A percentile compares a stretch with the other conserved stretches of the same genome.
These are phyloP conservation scores for Drosophila persimilis DNA, from an alignment of 1,140 invertebrate species.

Conservation along the genomic window DNA sequence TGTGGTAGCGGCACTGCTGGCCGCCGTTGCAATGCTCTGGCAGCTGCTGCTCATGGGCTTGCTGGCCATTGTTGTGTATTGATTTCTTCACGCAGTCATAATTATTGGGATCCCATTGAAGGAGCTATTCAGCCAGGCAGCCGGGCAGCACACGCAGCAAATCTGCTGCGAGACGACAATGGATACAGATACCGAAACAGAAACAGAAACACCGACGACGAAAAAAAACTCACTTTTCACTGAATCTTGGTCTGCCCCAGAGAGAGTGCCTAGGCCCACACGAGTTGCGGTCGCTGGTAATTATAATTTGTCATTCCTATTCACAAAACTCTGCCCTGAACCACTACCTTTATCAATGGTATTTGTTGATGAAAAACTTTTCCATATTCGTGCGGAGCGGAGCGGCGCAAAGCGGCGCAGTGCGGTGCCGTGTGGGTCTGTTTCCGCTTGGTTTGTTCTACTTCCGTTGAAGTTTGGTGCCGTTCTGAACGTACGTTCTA, in stretches of 20 bases:
- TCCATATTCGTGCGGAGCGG: constrained; percentile 58
- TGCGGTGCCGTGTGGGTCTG: constrained; percentile 55
- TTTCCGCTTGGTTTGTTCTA: constrained; percentile 78
- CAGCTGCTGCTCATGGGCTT: constrained; percentile 78
- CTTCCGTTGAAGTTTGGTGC: constrained; percentile 70
- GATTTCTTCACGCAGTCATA: constrained; percentile 75
- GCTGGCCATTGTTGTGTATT: constrained; percentile 57
- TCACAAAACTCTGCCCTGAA: constrained; percentile 41
- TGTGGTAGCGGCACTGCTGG: constrained; percentile 62
- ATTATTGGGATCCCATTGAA: constrained; percentile 43
- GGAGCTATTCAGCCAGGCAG: neutral
- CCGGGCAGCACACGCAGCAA: neutral
- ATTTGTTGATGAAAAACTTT: constrained; percentile 67
- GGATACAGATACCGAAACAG: constrained; percentile 45
- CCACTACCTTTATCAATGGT: constrained; percentile 47
- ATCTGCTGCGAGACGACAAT: constrained; percentile 28
- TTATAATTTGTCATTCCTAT: constrained; percentile 64
- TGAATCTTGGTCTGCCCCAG: constrained; percentile 8
- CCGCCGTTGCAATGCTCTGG: constrained; percentile 75
- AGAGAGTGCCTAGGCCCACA: constrained; percentile 17
- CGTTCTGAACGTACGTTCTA: constrained; percentile 56
- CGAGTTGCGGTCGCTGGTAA: constrained; percentile 18
- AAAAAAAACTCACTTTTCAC: constrained; percentile 9
- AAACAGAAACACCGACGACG: constrained; percentile 4
- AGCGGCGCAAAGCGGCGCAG: neutral